These are phyloP conservation scores for Cephalopachus bancanus DNA, from an alignment of 2,797 vertebrate species.

Conservation along the genomic window DNA sequence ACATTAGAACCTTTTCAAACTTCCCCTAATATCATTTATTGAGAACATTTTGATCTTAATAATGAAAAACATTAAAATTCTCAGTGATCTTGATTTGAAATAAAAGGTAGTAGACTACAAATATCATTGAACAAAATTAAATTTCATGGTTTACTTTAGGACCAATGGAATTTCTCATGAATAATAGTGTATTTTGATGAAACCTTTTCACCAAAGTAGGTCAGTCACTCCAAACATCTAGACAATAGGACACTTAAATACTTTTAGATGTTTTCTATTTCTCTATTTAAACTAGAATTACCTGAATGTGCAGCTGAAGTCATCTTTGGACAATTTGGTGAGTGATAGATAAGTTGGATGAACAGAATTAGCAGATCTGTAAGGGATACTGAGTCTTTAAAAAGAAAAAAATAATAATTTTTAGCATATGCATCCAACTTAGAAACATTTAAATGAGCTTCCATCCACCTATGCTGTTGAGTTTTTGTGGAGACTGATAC, in stretches of 20 bases:
- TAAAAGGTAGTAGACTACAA: conserved; percentile 16
- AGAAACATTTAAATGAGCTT: background rate
- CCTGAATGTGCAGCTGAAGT: conserved; percentile 89
- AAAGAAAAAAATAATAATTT: conserved; percentile 62
- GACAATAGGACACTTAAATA: conserved; percentile 17
- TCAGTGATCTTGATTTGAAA: conserved; percentile 27
- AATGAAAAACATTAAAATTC: conserved; percentile 51
- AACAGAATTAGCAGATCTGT: conserved; percentile 93
- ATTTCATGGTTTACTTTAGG: conserved; percentile 55
- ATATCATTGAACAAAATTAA: conserved; percentile 62
- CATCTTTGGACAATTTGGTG: conserved; percentile 88
- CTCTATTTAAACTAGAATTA: conserved; percentile 85
- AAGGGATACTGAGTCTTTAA: conserved; percentile 91
- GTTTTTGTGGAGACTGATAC: background rate
- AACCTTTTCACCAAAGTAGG: conserved; percentile 45
- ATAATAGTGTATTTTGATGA: conserved; percentile 12
- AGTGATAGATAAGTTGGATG: conserved; percentile 93
- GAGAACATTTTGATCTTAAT: conserved; percentile 54
- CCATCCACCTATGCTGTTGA: background rate
- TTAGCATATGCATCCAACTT: background rate
- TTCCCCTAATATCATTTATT: background rate
- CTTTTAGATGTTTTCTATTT: conserved; percentile 56
- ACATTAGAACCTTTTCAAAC: background rate
- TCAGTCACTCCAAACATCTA: conserved; percentile 51
- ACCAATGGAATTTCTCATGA: conserved; percentile 32